Evolutionary conservation across 2,888 invertebrate genomes (phyloP), one percentile per base, ranked within the genome.

Genomic region (Petrophora chlorosata): DNA sequence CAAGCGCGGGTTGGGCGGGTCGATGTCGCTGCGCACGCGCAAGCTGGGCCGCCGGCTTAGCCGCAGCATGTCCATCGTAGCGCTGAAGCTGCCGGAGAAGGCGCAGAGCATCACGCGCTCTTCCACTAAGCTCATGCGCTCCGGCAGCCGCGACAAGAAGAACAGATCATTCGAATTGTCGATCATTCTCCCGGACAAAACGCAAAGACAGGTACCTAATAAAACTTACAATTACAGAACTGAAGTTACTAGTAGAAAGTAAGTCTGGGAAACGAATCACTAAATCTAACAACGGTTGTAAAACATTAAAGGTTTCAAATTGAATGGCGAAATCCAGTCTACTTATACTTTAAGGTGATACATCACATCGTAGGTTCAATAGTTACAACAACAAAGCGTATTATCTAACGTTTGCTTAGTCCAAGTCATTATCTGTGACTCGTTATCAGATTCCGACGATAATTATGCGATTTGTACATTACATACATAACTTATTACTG

Each of bases 131-230:
- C 88, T 93, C 40, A 91, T 92, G 65, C 85, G 88, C 53, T 84
- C 92, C 44, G 92, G 91, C 30, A 91, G 88, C 57, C 85, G 92
- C 17, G 91, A 93, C 65, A 91, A 92, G 63, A 92, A 92, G 66
- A 91, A 91, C 56, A 85, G 91, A 65, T 80, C 91, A 33, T 90
- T 93, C 61, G 93, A 93, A 61, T 89, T 93, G 46, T 92, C 92
- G 8, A 90, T 93, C 50, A 93, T 93, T 65, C 91, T 92, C 26
- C 93, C 93, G 19, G 93, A 93, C 70, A 93, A 93, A 81, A 90
- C 92, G 5, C 93, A 93, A 68, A 91, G 90, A 82, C 92, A 92
- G 89, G 93, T 93, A 82, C 87, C 75, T 42, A 25, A 28, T 9
- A n/a, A 40, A 14, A n/a, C n/a, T n/a, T 33, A 17, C 5, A 19